phyloP scores from a whole-genome alignment of 2,797 vertebrate genomes.

The Macrochelys suwanniensis region DNA sequence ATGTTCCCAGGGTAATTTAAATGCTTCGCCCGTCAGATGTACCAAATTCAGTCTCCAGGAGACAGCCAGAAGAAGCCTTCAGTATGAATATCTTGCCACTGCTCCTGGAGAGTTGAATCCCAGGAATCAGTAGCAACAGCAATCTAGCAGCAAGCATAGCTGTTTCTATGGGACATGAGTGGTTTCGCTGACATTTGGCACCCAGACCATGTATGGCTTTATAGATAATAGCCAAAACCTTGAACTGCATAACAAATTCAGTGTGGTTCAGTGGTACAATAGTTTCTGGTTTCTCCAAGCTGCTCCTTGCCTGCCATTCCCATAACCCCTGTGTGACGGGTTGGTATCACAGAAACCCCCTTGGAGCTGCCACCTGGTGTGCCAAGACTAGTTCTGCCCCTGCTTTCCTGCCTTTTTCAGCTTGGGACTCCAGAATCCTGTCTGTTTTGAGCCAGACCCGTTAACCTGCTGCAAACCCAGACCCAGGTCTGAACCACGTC shows the following conservation, averaged over 20 bases:
- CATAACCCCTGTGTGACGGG: not conserved
- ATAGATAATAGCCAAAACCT: not conserved
- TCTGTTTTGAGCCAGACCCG: no score
- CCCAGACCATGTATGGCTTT: not conserved
- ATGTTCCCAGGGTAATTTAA: not conserved
- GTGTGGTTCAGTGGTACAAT: not conserved
- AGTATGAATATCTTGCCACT: not conserved
- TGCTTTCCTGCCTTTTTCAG: no score
- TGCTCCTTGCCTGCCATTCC: not conserved
- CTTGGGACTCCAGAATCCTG: no score
- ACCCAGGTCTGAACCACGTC: no score
- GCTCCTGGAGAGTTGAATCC: not conserved
- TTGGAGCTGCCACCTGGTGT: no score
- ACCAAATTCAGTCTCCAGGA: not conserved
- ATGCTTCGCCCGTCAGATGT: not conserved
- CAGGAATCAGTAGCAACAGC: not conserved
- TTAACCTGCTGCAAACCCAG: no score
- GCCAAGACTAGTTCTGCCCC: no score
- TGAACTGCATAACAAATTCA: not conserved
- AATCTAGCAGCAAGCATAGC: not conserved
- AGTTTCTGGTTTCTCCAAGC: not conserved
- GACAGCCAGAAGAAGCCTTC: not conserved
- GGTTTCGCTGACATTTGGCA: not conserved
- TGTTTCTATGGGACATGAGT: fast-evolving
- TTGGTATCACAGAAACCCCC: no score